phyloP scores from a whole-genome alignment of 2,113 vertebrate genomes.

The Stigmatopora argus region DNA sequence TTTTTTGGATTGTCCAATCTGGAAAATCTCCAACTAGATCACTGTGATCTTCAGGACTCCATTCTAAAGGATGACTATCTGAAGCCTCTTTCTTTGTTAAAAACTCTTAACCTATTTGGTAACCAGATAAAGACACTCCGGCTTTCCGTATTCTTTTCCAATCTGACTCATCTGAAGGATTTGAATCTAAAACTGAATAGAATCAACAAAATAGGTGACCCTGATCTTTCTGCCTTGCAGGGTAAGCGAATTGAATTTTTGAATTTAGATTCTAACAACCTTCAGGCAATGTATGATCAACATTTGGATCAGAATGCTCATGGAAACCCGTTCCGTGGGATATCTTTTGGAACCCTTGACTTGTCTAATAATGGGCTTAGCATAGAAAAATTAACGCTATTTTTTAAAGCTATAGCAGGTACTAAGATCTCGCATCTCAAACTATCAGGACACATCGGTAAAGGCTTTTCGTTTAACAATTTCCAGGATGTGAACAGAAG shows the following conservation, averaged over 20 bases:
- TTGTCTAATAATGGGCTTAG: slow-evolving; percentile 67
- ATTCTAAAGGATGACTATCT: slow-evolving; percentile 75
- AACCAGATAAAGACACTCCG: slow-evolving; percentile 72
- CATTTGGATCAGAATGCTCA: slow-evolving; percentile 73
- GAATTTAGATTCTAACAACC: slow-evolving; percentile 42
- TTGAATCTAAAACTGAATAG: slow-evolving; percentile 71
- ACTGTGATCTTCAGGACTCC: slow-evolving; percentile 63
- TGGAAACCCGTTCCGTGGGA: slow-evolving; percentile 77
- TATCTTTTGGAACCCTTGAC: slow-evolving; percentile 68
- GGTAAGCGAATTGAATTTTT: slow-evolving; percentile 72
- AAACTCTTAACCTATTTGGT: slow-evolving; percentile 66
- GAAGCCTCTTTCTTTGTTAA: slow-evolving; percentile 74
- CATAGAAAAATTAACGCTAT: slow-evolving; percentile 17
- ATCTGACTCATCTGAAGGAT: slow-evolving; percentile 66
- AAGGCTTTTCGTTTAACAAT: slow-evolving; percentile 72
- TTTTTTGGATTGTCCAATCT: slow-evolving; percentile 74
- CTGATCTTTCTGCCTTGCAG: slow-evolving; percentile 73
- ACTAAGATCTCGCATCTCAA: slow-evolving; percentile 69
- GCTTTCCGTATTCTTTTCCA: slow-evolving; percentile 76
- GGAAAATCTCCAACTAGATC: slow-evolving; percentile 61
- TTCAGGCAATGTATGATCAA: slow-evolving; percentile 25
- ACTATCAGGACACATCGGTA: slow-evolving; percentile 69
- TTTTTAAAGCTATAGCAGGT: slow-evolving; percentile 71
- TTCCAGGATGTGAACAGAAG: slow-evolving; percentile 71
- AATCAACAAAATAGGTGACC: slow-evolving; percentile 73